Evolutionary conservation across 2,888 invertebrate species (phyloP), one percentile per base, ranked within the genome.

Genomic region (Troides aeacus): DNA sequence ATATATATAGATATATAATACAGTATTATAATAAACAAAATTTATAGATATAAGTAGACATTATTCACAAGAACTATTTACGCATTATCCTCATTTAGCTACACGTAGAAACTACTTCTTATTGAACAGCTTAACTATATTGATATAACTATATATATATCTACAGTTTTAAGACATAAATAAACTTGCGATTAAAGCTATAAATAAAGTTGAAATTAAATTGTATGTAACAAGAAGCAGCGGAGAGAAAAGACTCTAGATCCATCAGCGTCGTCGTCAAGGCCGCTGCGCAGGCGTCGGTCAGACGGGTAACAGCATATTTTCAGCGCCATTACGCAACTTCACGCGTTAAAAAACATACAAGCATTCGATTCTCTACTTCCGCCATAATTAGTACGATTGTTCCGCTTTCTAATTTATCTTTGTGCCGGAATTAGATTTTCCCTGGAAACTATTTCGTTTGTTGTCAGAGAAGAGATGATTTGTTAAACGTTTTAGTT

Each of bases 181-280:
- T 39, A 39, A 39, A 30, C 10, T 1, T 5, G 59, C 59, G 12
- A 36, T 59, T 12, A 30, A 2, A 59, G 4, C 23, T 59, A 59
- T 59, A 30, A 59, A 59, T 59, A 59, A 59, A 3, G 59, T 62
- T 36, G 17, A 61, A 53, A 53, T 61, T 2, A 61, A 60, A 56
- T 50, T 12, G 23, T 46, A 50, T 17, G 59, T 24, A 56, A 42
- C 58, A 23, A 30, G 58, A 23, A 30, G n/a, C 10, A 61, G 21
- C 56, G 18, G 15, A 53, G 53, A 10, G 12, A 15, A 61, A 30
- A 60, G 53, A 68, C 70, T 30, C 62, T 59, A 80, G 76, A 88
- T 90, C 85, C 81, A 84, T 86, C 88, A 84, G 81, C 82, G 86
- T 81, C 84, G 85, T 85, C 86, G 83, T 79, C 89, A 90, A 90